Percentiles rank a stretch among this genome's conserved stretches.
phyloP scores from a whole-genome alignment of 2,797 vertebrate genomes.

The Malurus leucopterus region DNA sequence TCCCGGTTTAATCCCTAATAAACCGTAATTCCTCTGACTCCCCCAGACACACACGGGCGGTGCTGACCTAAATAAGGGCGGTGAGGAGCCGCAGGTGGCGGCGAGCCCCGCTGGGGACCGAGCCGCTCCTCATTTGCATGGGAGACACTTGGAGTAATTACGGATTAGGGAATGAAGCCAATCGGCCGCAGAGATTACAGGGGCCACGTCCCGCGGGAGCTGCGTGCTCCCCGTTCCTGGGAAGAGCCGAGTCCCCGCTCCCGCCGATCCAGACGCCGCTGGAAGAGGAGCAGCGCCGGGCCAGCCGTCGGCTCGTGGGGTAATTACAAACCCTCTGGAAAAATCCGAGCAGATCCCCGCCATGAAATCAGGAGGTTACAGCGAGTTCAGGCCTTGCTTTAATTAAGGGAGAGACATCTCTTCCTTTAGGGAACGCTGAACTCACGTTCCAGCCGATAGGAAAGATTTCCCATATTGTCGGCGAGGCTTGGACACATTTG shows the following conservation, averaged over 20 bases:
- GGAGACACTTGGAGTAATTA: neutral
- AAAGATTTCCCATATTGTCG: slow-evolving; percentile 68
- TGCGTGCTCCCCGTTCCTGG: rapidly evolving
- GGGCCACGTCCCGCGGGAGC: neutral
- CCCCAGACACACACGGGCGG: neutral
- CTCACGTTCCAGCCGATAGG: slow-evolving; percentile 42
- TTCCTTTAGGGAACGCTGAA: slow-evolving; percentile 64
- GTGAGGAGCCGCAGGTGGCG: neutral
- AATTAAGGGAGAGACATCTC: slow-evolving; percentile 68
- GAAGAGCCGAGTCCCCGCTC: neutral
- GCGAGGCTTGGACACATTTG: slow-evolving; percentile 61
- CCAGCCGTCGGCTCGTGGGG: neutral
- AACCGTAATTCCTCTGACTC: neutral
- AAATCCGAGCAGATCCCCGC: slow-evolving; percentile 38
- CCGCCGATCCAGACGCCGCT: neutral
- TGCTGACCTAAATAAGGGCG: slow-evolving; percentile 26
- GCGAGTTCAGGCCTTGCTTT: slow-evolving; percentile 72
- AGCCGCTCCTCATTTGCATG: neutral
- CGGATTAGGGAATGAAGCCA: neutral
- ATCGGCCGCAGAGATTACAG: neutral
- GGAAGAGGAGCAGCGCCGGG: neutral
- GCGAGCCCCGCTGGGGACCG: neutral
- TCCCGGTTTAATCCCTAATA: slow-evolving; percentile 22
- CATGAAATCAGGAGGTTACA: slow-evolving; percentile 40
- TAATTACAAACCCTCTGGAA: slow-evolving; percentile 34